Conservation (phyloP, 2,797 vertebrate genomes). For the Iguana delicatissima region DNA sequence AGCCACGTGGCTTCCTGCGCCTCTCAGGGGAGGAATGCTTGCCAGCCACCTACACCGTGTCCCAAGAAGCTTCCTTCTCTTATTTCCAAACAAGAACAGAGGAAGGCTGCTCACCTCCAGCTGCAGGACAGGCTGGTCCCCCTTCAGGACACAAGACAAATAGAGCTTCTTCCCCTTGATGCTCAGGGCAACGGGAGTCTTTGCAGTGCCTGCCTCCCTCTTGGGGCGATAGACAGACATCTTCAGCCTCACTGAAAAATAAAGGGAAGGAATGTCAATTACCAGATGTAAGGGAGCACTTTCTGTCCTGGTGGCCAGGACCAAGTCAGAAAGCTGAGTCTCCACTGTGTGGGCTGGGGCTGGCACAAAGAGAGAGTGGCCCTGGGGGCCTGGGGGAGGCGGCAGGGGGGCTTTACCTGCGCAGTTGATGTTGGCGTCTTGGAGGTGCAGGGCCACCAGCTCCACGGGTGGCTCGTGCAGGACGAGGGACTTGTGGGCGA, state of each 20-base stretch:
- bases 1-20: too few relatives aligned
- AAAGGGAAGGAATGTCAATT: background rate
- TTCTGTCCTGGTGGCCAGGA: too few relatives aligned
- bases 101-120: background rate
- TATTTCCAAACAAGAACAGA: too few relatives aligned
- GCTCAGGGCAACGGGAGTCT: background rate
- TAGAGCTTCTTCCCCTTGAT: slow-evolving; percentile 25
- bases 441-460: slow-evolving; percentile 22
- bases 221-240: slow-evolving; percentile 24
- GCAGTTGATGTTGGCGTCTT: background rate
- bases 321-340: accelerated
- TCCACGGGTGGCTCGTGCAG: background rate
- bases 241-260: slow-evolving; percentile 25
- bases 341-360: background rate
- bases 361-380: accelerated
- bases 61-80: background rate
- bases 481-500: slow-evolving; percentile 14
- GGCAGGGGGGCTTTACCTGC: slow-evolving; percentile 6
- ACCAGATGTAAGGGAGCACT: background rate
- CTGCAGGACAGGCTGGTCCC: background rate
- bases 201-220: background rate
- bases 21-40: background rate
- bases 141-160: background rate
- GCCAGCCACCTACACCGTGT: background rate
- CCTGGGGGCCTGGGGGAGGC: too few relatives aligned